These are phyloP conservation scores for Dendrolimus houi DNA, from an alignment of 2,888 invertebrate genomes.

Conservation along the genomic window DNA sequence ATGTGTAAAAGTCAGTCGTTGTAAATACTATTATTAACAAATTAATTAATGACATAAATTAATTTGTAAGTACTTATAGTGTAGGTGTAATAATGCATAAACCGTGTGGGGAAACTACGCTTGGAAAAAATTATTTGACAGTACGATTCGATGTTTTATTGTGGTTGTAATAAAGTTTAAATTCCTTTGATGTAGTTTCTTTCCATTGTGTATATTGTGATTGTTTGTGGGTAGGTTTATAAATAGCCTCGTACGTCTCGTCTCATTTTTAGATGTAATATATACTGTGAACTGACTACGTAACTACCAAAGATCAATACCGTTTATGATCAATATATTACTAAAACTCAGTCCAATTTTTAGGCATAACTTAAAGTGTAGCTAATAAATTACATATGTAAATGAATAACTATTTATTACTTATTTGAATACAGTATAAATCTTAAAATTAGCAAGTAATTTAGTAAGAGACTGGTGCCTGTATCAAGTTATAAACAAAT, in stretches of 20 bases:
- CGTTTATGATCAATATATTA: too few relatives aligned
- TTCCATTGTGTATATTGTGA: slow-evolving; percentile 50
- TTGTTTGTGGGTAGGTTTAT: slow-evolving; percentile 23
- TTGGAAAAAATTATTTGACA: slow-evolving; percentile 67
- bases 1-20: slow-evolving; percentile 28
- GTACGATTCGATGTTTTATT: slow-evolving; percentile 60
- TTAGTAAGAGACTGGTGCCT: too few relatives aligned
- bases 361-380: too few relatives aligned
- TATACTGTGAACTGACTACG: slow-evolving; percentile 16
- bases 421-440: too few relatives aligned
- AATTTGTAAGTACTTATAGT: slow-evolving; percentile 1
- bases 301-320: background rate
- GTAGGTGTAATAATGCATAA: slow-evolving; percentile 31
- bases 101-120: slow-evolving; percentile 76
- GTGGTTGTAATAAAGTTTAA: slow-evolving; percentile 27
- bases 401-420: too few relatives aligned
- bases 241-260: background rate
- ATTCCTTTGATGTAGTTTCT: slow-evolving; percentile 67
- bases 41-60: slow-evolving; percentile 3
- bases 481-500: too few relatives aligned
- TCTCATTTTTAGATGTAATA: slow-evolving; percentile 6
- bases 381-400: too few relatives aligned
- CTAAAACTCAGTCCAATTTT: too few relatives aligned
- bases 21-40: slow-evolving; percentile 46
- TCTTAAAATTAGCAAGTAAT: too few relatives aligned